These are phyloP conservation scores for Petrophora chlorosata DNA, from an alignment of 2,888 invertebrate genomes.

Conservation along the genomic window DNA sequence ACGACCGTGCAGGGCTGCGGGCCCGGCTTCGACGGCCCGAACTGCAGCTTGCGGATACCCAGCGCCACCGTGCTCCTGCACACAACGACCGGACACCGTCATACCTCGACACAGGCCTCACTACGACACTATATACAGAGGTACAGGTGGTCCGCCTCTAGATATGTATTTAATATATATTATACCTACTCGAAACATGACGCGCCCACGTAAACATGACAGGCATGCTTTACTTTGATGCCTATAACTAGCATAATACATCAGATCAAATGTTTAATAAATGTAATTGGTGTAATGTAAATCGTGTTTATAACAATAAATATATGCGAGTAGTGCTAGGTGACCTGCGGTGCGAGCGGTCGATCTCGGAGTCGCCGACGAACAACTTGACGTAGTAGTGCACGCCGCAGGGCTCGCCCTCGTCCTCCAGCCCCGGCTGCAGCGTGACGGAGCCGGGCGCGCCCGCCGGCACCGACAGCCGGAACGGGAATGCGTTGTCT, in stretches of 20 bases:
- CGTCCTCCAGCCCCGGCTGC: constrained; percentile 93
- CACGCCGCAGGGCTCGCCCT: constrained; percentile 96
- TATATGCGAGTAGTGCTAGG: neutral
- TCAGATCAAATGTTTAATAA: too few species aligned
- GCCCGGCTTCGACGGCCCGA: constrained; percentile 94
- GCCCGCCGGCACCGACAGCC: constrained; percentile 90
- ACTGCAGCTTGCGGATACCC: constrained; percentile 96
- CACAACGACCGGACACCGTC: constrained; percentile 1
- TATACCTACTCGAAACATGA: too few species aligned
- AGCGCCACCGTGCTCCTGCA: constrained; percentile 93
- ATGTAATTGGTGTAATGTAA: too few species aligned
- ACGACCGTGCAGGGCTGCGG: constrained; percentile 97
- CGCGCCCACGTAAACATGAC: too few species aligned
- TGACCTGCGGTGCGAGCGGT: constrained; percentile 90
- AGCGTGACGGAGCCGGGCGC: constrained; percentile 96
- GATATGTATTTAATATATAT: too few species aligned
- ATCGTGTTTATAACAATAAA: too few species aligned
- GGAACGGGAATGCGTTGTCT: constrained; percentile 92
- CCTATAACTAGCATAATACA: too few species aligned
- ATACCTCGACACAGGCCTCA: too few species aligned
- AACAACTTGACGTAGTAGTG: constrained; percentile 96
- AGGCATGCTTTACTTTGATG: too few species aligned
- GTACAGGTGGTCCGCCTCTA: too few species aligned
- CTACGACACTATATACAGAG: too few species aligned
- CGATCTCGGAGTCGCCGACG: constrained; percentile 90